Percentiles rank a stretch among this genome's conserved stretches.
phyloP scores from a whole-genome alignment of 2,888 invertebrate genomes.

The Brachynemurus nebulosus region DNA sequence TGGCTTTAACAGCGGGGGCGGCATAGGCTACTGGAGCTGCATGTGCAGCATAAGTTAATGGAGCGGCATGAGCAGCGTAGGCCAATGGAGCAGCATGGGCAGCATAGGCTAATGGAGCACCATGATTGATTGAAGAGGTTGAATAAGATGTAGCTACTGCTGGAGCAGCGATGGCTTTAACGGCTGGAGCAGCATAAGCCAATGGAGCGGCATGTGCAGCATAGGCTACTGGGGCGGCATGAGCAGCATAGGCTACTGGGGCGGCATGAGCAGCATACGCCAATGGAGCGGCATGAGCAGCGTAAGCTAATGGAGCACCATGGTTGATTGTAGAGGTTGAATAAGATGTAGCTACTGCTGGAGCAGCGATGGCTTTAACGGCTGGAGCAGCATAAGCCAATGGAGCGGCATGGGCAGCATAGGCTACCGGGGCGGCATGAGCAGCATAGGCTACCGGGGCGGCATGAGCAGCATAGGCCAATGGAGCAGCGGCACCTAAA shows the following conservation, averaged over 20 bases:
- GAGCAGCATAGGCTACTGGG: conserved; percentile 14
- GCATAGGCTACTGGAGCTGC: conserved; percentile 16
- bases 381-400: conserved; percentile 31
- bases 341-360: conserved; percentile 57
- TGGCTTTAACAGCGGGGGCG: conserved; percentile 5
- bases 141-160: conserved; percentile 60
- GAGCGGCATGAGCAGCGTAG: conserved; percentile 10
- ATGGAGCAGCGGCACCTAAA: conserved; percentile 42
- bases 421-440: conserved; percentile 11
- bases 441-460: conserved; percentile 12
- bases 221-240: conserved; percentile 6
- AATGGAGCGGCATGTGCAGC: conserved; percentile 15
- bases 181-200: conserved; percentile 11
- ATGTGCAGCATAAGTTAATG: conserved; percentile 7
- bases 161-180: conserved; percentile 27
- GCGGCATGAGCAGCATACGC: no score
- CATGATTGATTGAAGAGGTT: conserved; percentile 48
- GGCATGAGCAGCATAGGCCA: conserved; percentile 25
- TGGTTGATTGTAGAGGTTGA: conserved; percentile 56
- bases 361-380: conserved; percentile 49
- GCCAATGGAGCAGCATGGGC: conserved; percentile 5
- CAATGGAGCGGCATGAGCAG: conserved; percentile 25
- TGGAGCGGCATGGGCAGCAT: conserved; percentile 10
- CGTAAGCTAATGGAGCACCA: conserved; percentile 41
- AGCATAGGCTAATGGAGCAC: conserved; percentile 39